phyloP scores from a whole-genome alignment of 2,888 invertebrate species.

The Drosophila falleni region DNA sequence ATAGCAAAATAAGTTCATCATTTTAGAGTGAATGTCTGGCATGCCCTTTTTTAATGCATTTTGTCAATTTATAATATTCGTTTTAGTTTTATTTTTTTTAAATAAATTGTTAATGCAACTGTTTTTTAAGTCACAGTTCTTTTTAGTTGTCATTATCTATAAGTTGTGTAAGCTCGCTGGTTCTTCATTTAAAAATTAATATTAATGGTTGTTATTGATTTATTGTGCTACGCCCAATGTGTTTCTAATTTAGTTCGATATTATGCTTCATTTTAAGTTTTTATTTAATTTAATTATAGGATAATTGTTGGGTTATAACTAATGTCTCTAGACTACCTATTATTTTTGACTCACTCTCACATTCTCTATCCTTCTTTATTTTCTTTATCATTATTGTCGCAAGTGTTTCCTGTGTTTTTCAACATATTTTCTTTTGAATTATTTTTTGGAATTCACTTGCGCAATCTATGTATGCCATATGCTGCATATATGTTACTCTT shows the following conservation, averaged over 20 bases:
- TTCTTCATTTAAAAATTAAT: too few species aligned
- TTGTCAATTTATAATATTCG: too few species aligned
- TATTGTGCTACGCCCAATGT: too few species aligned
- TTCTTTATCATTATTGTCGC: constrained; percentile 52
- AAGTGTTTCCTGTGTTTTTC: constrained; percentile 52
- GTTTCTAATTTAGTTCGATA: too few species aligned
- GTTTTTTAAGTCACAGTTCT: background rate
- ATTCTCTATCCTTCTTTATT: background rate
- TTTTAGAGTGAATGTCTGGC: too few species aligned
- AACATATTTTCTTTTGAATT: constrained; percentile 10
- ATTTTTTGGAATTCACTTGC: constrained; percentile 39
- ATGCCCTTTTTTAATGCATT: too few species aligned
- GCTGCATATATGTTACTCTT: constrained; percentile 64
- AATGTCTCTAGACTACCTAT: background rate
- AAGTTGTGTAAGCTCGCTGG: constrained; percentile 29
- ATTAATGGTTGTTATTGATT: too few species aligned
- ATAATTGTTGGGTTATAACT: too few species aligned
- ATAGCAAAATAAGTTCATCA: too few species aligned
- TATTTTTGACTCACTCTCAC: background rate
- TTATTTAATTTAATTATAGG: too few species aligned
- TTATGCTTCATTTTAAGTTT: too few species aligned
- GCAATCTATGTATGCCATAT: constrained; percentile 45
- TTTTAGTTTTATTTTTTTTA: too few species aligned
- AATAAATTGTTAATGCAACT: background rate
- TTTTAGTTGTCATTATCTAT: constrained; percentile 13